phyloP scores from a whole-genome alignment of 1,140 invertebrate genomes.

The Plectus sambesii region DNA sequence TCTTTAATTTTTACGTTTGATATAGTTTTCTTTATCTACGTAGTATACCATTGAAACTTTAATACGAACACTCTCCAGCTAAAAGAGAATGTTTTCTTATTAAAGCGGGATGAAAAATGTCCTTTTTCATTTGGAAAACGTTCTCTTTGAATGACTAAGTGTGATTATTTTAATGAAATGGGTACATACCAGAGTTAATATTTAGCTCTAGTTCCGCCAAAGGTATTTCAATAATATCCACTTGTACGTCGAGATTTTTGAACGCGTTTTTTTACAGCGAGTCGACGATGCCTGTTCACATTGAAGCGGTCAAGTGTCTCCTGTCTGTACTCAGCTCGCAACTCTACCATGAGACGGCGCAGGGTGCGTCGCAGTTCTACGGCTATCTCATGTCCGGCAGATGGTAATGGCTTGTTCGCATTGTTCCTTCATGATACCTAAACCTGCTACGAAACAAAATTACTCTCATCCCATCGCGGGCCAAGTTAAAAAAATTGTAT shows the following conservation, averaged over 20 bases:
- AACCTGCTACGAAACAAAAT: slow-evolving; percentile 15
- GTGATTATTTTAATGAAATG: too few species aligned
- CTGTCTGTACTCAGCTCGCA: slow-evolving; percentile 56
- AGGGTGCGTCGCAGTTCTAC: slow-evolving; percentile 53
- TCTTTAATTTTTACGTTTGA: background rate
- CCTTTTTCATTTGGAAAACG: too few species aligned
- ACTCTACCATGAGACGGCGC: slow-evolving; percentile 45
- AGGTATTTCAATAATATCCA: too few species aligned
- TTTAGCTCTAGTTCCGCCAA: too few species aligned
- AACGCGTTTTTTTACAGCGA: slow-evolving; percentile 65
- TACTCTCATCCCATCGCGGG: slow-evolving; percentile 37
- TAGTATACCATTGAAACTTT: too few species aligned
- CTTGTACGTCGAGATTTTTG: too few species aligned
- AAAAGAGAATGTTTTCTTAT: too few species aligned
- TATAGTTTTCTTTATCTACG: too few species aligned
- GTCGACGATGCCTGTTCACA: slow-evolving; percentile 69
- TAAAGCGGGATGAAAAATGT: too few species aligned
- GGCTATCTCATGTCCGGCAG: slow-evolving; percentile 51
- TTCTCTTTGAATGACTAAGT: too few species aligned
- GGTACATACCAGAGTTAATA: too few species aligned
- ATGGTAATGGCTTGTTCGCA: slow-evolving; percentile 35
- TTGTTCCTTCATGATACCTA: slow-evolving; percentile 26
- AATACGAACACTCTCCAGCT: too few species aligned
- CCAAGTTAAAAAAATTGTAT: slow-evolving; percentile 47
- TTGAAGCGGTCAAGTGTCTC: slow-evolving; percentile 34